phyloP scores from a whole-genome alignment of 1,140 invertebrate genomes.

The Acromyrmex heyeri region DNA sequence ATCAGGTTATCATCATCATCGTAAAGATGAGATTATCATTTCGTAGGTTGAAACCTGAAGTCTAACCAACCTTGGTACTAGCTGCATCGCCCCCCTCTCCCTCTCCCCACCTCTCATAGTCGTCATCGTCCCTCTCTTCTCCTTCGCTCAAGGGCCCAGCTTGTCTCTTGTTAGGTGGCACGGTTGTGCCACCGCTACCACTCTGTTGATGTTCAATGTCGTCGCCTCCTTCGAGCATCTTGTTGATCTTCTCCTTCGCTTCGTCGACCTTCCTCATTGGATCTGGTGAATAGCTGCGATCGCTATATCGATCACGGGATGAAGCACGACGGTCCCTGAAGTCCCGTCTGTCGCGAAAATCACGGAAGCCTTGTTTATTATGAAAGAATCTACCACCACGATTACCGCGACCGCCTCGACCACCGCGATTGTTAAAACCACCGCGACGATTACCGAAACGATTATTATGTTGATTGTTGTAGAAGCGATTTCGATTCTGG shows the following conservation, averaged over 20 bases:
- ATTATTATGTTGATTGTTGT: slow-evolving; percentile 84
- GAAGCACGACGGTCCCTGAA: slow-evolving; percentile 82
- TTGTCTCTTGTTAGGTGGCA: slow-evolving; percentile 84
- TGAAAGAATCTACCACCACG: slow-evolving; percentile 88
- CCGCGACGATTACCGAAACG: slow-evolving; percentile 81
- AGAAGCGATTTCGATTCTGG: slow-evolving; percentile 84
- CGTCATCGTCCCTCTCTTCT: slow-evolving; percentile 90
- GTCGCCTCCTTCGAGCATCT: slow-evolving; percentile 87
- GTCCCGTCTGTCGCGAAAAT: slow-evolving; percentile 89
- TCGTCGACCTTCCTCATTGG: slow-evolving; percentile 88
- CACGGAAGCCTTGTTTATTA: slow-evolving; percentile 88
- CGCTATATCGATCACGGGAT: slow-evolving; percentile 86
- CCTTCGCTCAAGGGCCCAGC: slow-evolving; percentile 91
- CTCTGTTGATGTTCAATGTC: slow-evolving; percentile 75
- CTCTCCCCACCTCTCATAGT: slow-evolving; percentile 84
- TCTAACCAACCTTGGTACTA: slow-evolving; percentile 82
- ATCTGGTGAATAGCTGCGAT: slow-evolving; percentile 88
- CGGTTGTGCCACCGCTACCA: slow-evolving; percentile 61
- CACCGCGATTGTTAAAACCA: slow-evolving; percentile 78
- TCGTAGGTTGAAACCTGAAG: slow-evolving; percentile 60
- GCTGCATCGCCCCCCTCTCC: slow-evolving; percentile 76
- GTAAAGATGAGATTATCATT: slow-evolving; percentile 62
- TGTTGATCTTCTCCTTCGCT: slow-evolving; percentile 89
- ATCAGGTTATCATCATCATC: slow-evolving; percentile 64
- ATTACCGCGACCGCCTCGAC: slow-evolving; percentile 86